phyloP scores from a whole-genome alignment of 2,888 invertebrate species.

The Rhagonycha fulva region DNA sequence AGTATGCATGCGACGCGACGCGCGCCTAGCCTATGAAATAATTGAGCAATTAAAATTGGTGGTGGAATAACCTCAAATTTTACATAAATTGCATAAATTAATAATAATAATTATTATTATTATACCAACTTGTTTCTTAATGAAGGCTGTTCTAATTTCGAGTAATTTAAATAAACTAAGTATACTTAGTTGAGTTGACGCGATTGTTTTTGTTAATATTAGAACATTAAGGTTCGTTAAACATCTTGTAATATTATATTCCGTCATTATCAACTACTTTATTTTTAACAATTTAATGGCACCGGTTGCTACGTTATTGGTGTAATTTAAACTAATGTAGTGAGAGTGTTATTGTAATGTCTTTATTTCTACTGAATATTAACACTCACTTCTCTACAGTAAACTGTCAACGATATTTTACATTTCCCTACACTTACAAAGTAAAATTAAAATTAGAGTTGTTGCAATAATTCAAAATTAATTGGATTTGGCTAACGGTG shows the following conservation, averaged over 20 bases:
- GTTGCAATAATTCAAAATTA: not conserved
- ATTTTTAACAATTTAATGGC: slow-evolving; percentile 2
- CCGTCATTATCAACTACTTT: slow-evolving; percentile 1
- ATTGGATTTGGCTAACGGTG: not conserved
- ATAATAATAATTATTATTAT: not conserved
- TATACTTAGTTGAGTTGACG: not conserved
- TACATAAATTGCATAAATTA: not conserved
- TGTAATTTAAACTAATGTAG: slow-evolving; percentile 4
- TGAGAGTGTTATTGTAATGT: not conserved
- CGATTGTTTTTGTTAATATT: not conserved
- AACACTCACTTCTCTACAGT: not conserved
- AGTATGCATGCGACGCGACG: not conserved
- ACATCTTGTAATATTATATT: not conserved
- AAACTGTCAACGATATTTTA: not conserved
- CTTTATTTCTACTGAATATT: not conserved
- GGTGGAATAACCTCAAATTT: not conserved
- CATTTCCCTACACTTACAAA: not conserved
- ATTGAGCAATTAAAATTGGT: not conserved
- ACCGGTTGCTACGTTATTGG: not conserved
- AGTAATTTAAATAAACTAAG: not conserved
- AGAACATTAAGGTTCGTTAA: not conserved
- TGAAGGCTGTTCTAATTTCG: not conserved
- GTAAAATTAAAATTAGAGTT: not conserved
- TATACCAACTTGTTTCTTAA: not conserved
- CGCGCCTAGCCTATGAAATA: not conserved